A percentile compares a stretch with the other conserved stretches of the same genome.
These are phyloP conservation scores for Baccha elongata DNA, from an alignment of 2,888 invertebrate species.

Conservation along the genomic window DNA sequence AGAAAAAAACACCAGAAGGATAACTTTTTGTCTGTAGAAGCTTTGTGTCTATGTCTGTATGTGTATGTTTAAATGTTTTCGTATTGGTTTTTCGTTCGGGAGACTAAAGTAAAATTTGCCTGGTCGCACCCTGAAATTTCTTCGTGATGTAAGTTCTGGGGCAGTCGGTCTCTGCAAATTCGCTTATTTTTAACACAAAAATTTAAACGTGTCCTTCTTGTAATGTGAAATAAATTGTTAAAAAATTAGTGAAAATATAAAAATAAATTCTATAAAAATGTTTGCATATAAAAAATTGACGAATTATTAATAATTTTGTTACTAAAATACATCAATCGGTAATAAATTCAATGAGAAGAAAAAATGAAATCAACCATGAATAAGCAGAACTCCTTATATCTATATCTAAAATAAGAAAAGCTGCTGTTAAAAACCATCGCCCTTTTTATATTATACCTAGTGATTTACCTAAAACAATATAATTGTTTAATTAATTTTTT, in stretches of 20 bases:
- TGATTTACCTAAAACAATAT: too few species aligned
- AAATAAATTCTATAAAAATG: not conserved
- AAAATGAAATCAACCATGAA: conserved; percentile 7
- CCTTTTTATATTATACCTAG: too few species aligned
- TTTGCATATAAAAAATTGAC: not conserved
- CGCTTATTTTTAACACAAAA: conserved; percentile 77
- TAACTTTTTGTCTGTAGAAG: conserved; percentile 61
- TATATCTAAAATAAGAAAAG: not conserved
- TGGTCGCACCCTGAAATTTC: conserved; percentile 81
- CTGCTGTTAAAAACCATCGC: too few species aligned
- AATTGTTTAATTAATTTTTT: too few species aligned
- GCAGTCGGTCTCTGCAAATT: conserved; percentile 80
- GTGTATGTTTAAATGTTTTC: conserved; percentile 44
- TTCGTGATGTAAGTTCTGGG: conserved; percentile 81
- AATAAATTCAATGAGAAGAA: conserved; percentile 12
- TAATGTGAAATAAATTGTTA: conserved; percentile 32
- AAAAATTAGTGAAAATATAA: not conserved
- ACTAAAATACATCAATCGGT: conserved; percentile 2
- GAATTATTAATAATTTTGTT: not conserved
- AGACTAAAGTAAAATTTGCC: conserved; percentile 71
- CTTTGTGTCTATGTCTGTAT: too few species aligned
- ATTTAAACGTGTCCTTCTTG: conserved; percentile 17
- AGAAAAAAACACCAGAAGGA: conserved; percentile 59
- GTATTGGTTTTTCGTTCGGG: conserved; percentile 66
- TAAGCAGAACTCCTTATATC: not conserved